A percentile compares a stretch with the other conserved stretches of the same genome.
These are phyloP conservation scores for Melitaea athalia DNA, from an alignment of 2,888 invertebrate species.

Conservation along the genomic window DNA sequence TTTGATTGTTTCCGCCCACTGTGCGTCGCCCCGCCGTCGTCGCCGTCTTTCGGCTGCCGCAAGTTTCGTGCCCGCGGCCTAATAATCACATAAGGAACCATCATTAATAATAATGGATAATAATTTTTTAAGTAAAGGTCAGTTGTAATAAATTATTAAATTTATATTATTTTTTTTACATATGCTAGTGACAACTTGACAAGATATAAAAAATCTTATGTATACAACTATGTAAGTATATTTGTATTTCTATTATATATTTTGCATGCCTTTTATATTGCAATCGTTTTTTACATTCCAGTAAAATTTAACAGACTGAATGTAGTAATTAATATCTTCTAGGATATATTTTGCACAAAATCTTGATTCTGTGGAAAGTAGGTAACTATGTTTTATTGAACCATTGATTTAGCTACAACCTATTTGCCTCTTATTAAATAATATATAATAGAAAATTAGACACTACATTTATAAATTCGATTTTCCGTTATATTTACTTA, in stretches of 20 bases:
- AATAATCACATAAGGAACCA: background rate
- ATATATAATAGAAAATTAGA: too few species aligned
- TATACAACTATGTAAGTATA: constrained; percentile 19
- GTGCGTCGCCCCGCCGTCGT: too few species aligned
- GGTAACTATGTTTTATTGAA: constrained; percentile 11
- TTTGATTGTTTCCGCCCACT: too few species aligned
- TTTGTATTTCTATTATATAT: constrained; percentile 21
- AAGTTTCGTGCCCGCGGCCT: too few species aligned
- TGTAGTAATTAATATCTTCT: constrained; percentile 22
- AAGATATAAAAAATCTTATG: constrained; percentile 11
- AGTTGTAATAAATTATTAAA: constrained; percentile 6
- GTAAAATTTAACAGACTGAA: constrained; percentile 35
- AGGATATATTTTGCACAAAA: constrained; percentile 28
- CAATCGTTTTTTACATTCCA: constrained; percentile 32
- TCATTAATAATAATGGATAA: constrained; percentile 4
- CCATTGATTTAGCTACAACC: background rate
- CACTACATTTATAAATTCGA: too few species aligned
- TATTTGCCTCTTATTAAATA: background rate
- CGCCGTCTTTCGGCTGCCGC: too few species aligned
- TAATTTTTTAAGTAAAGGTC: constrained; percentile 8
- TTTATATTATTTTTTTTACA: constrained; percentile 10
- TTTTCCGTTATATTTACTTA: too few species aligned
- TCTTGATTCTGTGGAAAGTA: constrained; percentile 16
- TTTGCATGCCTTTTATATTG: constrained; percentile 24
- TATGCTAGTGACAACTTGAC: constrained; percentile 9